Conservation (phyloP, 2,113 vertebrate species). For the Tragelaphus strepsiceros region DNA sequence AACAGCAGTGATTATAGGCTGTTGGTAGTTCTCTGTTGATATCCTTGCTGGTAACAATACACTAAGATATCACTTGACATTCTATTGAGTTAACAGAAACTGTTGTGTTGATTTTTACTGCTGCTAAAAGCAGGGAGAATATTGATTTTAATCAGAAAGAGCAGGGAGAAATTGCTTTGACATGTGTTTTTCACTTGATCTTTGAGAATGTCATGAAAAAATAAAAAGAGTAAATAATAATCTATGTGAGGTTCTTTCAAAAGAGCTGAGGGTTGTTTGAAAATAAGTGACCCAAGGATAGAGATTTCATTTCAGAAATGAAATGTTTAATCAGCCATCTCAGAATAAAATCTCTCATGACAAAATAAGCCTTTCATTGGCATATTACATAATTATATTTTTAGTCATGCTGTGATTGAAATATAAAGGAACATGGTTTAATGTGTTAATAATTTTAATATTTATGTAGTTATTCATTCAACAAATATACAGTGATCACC, state of each 20-base stretch:
- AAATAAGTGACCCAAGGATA: constrained; percentile 41
- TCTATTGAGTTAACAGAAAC: constrained; percentile 57
- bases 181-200: constrained; percentile 59
- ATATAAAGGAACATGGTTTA: neutral
- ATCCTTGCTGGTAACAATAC: constrained; percentile 57
- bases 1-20: constrained; percentile 63
- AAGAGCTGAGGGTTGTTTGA: neutral
- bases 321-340: constrained; percentile 43
- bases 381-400: constrained; percentile 17
- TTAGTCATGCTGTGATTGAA: constrained; percentile 20
- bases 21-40: constrained; percentile 52
- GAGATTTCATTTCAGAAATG: constrained; percentile 39
- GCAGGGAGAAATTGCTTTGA: constrained; percentile 62
- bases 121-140: constrained; percentile 58
- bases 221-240: constrained; percentile 65
- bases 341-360: neutral
- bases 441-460: neutral
- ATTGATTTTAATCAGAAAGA: constrained; percentile 75
- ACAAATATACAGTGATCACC: neutral
- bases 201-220: constrained; percentile 60
- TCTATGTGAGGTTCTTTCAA: constrained; percentile 27
- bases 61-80: constrained; percentile 64
- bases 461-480: neutral
- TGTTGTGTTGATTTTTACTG: constrained; percentile 60
- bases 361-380: neutral